Evolutionary conservation across 2,797 vertebrate species (phyloP).

Genomic region (Gadopsis bispinosus): DNA sequence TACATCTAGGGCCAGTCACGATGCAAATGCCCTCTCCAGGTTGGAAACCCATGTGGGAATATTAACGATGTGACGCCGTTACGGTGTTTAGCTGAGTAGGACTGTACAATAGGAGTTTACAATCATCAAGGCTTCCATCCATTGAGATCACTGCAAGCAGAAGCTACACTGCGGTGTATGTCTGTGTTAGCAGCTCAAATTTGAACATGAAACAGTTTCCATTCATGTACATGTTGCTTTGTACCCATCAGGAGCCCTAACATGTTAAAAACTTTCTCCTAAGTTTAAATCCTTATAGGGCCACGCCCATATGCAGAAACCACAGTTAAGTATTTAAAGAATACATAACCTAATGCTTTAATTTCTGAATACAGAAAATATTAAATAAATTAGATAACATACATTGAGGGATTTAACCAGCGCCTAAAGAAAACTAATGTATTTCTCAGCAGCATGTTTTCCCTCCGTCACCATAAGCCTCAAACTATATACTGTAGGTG

Average conservation of each 20-base stretch:
- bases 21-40: conserved; percentile 2
- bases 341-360: not conserved
- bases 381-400: not conserved
- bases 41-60: conserved; percentile 12
- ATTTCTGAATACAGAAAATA: not conserved
- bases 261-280: not conserved
- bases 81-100: conserved; percentile 14
- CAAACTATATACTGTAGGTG: conserved; percentile 17
- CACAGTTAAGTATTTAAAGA: conserved; percentile 8
- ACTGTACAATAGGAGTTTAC: conserved; percentile 19
- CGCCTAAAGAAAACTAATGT: not conserved
- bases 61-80: not conserved
- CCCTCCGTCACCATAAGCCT: conserved; percentile 28
- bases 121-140: not conserved
- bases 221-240: conserved; percentile 1
- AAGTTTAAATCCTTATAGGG: not conserved
- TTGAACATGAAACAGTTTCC: not conserved
- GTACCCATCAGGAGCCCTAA: not conserved
- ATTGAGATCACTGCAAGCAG: not conserved
- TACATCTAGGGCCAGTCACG: conserved; percentile 9
- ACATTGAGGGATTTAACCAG: not conserved
- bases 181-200: not conserved
- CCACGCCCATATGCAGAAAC: not conserved
- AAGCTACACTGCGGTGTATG: conserved; percentile 6
- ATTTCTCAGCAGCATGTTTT: not conserved